These are phyloP conservation scores for Cylas formicarius DNA, from an alignment of 1,140 invertebrate species.

Conservation along the genomic window DNA sequence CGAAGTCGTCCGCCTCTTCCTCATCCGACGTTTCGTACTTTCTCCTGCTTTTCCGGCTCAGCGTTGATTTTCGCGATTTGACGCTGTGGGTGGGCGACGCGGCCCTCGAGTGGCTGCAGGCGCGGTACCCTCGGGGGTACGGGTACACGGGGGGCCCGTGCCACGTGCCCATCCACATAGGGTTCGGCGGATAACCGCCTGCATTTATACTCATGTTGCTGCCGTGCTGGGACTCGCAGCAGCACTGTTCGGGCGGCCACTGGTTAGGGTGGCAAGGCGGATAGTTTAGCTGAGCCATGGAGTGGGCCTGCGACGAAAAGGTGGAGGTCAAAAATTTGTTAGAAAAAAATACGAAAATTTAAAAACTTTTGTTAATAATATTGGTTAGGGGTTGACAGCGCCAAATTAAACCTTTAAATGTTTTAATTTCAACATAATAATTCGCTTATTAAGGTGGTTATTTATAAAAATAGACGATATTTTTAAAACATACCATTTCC, in stretches of 20 bases:
- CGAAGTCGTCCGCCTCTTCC: slow-evolving; percentile 40
- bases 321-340: too few relatives aligned
- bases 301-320: slow-evolving; percentile 53
- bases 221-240: slow-evolving; percentile 46
- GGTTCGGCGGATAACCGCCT: slow-evolving; percentile 36
- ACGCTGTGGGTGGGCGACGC: slow-evolving; percentile 62
- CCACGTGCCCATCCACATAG: slow-evolving; percentile 45
- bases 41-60: slow-evolving; percentile 40
- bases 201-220: slow-evolving; percentile 60
- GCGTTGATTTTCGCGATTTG: slow-evolving; percentile 56
- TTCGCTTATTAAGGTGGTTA: too few relatives aligned
- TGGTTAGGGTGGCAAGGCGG: slow-evolving; percentile 47
- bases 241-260: slow-evolving; percentile 33
- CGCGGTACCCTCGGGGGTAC: slow-evolving; percentile 45
- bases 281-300: slow-evolving; percentile 60
- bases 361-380: too few relatives aligned
- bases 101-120: slow-evolving; percentile 46
- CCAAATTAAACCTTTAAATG: too few relatives aligned
- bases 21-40: slow-evolving; percentile 37
- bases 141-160: slow-evolving; percentile 43
- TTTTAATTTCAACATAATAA: too few relatives aligned
- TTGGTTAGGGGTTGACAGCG: too few relatives aligned
- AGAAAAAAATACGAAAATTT: too few relatives aligned
- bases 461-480: too few relatives aligned
- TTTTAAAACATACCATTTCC: too few relatives aligned